A percentile compares a stretch with the other conserved stretches of the same genome.
Conservation (phyloP, 35 echinoderm and acorn worm genomes). For the Heliocidaris tuberculata region DNA sequence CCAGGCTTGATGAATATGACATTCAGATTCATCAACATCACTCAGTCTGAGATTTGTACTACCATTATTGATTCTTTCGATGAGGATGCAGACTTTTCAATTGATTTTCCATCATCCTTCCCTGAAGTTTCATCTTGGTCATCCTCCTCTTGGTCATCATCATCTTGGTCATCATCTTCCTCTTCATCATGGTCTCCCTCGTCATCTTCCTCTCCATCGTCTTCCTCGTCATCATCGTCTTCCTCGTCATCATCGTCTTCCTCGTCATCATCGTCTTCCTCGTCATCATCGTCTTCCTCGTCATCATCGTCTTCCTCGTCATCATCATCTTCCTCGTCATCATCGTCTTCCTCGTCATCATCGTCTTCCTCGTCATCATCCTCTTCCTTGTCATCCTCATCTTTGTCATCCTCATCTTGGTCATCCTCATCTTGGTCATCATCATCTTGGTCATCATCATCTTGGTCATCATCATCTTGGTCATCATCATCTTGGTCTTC, state of each 20-base stretch:
- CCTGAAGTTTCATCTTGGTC: background rate
- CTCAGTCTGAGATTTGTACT: background rate
- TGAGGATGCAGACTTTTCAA: background rate
- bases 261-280: background rate
- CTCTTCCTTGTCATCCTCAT: background rate
- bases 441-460: slow-evolving; percentile 15
- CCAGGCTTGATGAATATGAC: background rate
- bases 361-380: background rate
- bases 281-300: background rate
- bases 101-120: slow-evolving; percentile 29
- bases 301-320: background rate
- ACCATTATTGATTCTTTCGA: background rate
- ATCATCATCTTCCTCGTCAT: background rate
- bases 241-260: background rate
- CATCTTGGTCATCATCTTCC: slow-evolving; percentile 4
- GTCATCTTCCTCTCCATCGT: background rate
- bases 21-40: background rate
- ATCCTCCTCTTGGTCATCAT: background rate
- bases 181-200: background rate
- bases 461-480: background rate
- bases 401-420: background rate
- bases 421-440: background rate
- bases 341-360: background rate
- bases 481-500: background rate
- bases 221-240: background rate